A percentile compares a stretch with the other conserved stretches of the same genome.
phyloP scores from a whole-genome alignment of 2,888 invertebrate genomes.

The Cetonia aurata region DNA sequence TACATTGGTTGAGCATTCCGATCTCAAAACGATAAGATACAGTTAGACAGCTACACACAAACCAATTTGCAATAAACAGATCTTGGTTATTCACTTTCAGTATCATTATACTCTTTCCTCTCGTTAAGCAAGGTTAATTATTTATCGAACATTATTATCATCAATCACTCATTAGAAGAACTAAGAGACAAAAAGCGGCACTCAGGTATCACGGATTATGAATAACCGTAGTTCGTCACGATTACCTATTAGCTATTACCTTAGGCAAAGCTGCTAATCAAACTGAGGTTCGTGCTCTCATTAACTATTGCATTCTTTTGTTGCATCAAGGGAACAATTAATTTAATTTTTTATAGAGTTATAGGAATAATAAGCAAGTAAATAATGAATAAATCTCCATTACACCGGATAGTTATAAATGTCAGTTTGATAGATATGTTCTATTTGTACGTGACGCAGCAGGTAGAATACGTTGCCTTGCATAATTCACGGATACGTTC shows the following conservation, averaged over 20 bases:
- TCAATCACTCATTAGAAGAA: no score
- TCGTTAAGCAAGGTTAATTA: no score
- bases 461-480: conserved; percentile 24
- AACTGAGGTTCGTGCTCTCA: conserved; percentile 13
- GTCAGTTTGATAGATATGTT: conserved; percentile 18
- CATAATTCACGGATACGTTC: conserved; percentile 38
- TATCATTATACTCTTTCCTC: no score
- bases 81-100: no score
- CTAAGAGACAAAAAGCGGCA: no score
- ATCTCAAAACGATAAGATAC: no score
- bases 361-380: conserved; percentile 16
- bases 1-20: no score
- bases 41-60: no score
- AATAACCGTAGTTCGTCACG: conserved; percentile 4
- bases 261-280: conserved; percentile 11
- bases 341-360: conserved; percentile 17
- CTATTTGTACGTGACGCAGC: conserved; percentile 19
- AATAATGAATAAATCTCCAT: conserved; percentile 30
- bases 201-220: neutral
- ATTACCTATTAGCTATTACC: conserved; percentile 6
- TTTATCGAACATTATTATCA: no score
- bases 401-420: conserved; percentile 23
- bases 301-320: conserved; percentile 13
- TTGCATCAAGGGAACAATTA: neutral
- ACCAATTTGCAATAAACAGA: no score